Evolutionary conservation across 2,113 vertebrate genomes (phyloP), one percentile per base, ranked within the genome.

Genomic region (Otocyon megalotis): DNA sequence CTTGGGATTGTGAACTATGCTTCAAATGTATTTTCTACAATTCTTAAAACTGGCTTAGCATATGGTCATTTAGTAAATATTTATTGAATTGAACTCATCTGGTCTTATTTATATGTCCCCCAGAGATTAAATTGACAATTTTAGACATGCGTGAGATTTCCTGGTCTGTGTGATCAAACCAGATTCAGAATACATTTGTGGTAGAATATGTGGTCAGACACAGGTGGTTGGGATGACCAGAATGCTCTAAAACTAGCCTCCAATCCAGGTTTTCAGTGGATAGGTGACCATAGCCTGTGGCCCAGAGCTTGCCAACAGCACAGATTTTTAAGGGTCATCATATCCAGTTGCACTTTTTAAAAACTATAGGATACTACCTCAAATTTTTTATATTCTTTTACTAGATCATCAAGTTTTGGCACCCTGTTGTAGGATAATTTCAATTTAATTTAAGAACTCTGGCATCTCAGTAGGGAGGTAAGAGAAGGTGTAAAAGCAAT

Each of bases 401-500:
- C 37, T 81, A 86, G 24, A 35, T 83, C 24, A 82, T 81, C 28
- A 58, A 26, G 37, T 82, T 96, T 93, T 83, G 83, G 24, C 15
- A 92, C 20, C 37, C 80, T 92, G 48, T 56, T 80, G 53, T 35
- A 81, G 43, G 26, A 43, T 17, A 3, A 88, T 74, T 95, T 94
- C 69, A 87, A 54, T 71, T 67, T 67, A 90, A 72, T 86, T 94
- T 48, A 87, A 80, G 81, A 96, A 71, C 95, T 90, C 76, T 37
- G 1, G 2, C 20, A 69, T 89, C 28, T 82, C 50, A 84, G 16
- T 30, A 84, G 63, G 65, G 6, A 95, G 4, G 12, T 71, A 26
- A 24, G 3, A 12, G 26, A 62, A 71, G 30, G 13, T 80, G 0
- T 43, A 76, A 85, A 83, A 62, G 26, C 5, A 92, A 67, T 84